These are phyloP conservation scores for Ormyrus rosae DNA, from an alignment of 2,888 invertebrate species.

Conservation along the genomic window DNA sequence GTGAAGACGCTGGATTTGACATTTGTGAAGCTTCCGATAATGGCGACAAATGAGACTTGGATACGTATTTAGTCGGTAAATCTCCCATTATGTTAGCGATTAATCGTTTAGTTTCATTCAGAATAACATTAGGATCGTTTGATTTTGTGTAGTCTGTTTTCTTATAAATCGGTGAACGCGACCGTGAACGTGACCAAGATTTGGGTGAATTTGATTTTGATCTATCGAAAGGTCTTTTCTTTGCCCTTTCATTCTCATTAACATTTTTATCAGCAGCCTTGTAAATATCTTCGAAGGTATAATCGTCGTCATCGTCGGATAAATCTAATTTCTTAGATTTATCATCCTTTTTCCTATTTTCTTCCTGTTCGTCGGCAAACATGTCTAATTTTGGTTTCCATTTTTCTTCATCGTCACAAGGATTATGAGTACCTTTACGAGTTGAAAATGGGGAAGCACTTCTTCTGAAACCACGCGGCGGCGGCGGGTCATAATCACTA, in stretches of 20 bases:
- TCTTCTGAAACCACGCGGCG: conserved; percentile 58
- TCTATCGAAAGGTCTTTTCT: conserved; percentile 75
- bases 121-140: conserved; percentile 74
- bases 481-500: conserved; percentile 25
- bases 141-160: conserved; percentile 66
- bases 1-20: conserved; percentile 5
- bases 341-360: conserved; percentile 64
- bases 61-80: conserved; percentile 73
- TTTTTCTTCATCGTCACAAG: conserved; percentile 70
- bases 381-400: conserved; percentile 73
- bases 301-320: conserved; percentile 87
- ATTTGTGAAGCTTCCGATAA: conserved; percentile 46
- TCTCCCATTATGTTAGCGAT: conserved; percentile 82
- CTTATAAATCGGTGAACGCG: conserved; percentile 63
- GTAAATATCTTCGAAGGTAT: conserved; percentile 89
- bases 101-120: conserved; percentile 80
- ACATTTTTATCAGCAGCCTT: conserved; percentile 86
- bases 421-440: conserved; percentile 75
- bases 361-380: conserved; percentile 72
- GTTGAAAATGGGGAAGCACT: conserved; percentile 77
- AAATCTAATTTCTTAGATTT: conserved; percentile 77
- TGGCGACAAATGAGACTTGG: conserved; percentile 65
- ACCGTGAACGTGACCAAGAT: conserved; percentile 70
- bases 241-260: conserved; percentile 80
- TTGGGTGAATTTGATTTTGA: conserved; percentile 65